Evolutionary conservation across 1,140 invertebrate species (phyloP), one percentile per base, ranked within the genome.

Genomic region (Neodiprion lecontei): DNA sequence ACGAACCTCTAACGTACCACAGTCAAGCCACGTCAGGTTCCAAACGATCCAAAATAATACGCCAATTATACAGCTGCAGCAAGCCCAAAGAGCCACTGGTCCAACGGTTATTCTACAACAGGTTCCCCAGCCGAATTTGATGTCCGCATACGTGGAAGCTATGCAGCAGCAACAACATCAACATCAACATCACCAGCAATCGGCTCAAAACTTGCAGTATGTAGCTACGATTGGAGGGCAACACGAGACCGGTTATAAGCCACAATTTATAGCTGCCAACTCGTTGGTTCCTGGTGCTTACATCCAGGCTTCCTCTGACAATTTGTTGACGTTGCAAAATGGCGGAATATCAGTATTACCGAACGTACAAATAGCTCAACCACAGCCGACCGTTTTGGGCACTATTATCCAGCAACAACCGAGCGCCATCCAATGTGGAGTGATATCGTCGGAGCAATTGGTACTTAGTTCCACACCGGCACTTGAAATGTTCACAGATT

Each of bases 191-290:
- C 28, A 40, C 28, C 90, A 91, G 73, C 91, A 92, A 74, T 90
- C 92, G 40, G 91, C 91, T 73, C 92, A 93, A 79, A 92, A 91
- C 83, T 87, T 93, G 81, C 93, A 94, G 80, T 94, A 93, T 74
- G 91, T 94, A 69, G 90, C 92, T n/a, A 91, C 92, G 9, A 91
- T 93, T 75, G 89, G 80, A 1, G 85, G 85, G 10, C 91, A 81
- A 88, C 91, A 78, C 85, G 92, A 90, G 78, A 82, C 80, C 79
- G 67, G 89, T 21, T 91, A 90, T 73, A 91, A 92, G 78, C 89
- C 90, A 10, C 91, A 91, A 75, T 91, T 91, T 74, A 91, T 91
- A 72, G 87, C 91, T 2, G 89, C 91, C 74, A 89, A 91, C 83
- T 86, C 90, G 21, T 82, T 92, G 17, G 85, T 92, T 68, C 91